Conservation (phyloP, 2,888 invertebrate species). For the Pachydiplax longipennis region DNA sequence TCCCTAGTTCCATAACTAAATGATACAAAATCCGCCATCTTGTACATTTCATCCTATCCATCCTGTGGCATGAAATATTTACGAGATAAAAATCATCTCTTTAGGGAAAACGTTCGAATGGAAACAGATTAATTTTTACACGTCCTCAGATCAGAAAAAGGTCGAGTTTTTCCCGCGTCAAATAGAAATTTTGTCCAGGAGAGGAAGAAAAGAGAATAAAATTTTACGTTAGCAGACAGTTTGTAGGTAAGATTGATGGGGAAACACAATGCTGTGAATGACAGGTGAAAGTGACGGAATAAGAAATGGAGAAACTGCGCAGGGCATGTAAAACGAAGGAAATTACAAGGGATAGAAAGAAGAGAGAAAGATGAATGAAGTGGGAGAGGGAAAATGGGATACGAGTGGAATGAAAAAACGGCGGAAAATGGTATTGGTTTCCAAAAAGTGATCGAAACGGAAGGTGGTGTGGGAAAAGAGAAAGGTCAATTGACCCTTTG, state of each 20-base stretch:
- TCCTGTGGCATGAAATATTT: too few species aligned
- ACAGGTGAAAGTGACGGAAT: not conserved
- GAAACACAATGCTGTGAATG: not conserved
- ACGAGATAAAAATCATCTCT: too few species aligned
- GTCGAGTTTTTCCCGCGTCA: too few species aligned
- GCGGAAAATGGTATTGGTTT: not conserved
- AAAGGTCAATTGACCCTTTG: not conserved
- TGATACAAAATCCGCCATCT: too few species aligned
- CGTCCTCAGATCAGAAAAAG: not conserved
- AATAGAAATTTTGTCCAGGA: not conserved
- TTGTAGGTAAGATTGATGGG: not conserved
- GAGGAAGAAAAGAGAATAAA: not conserved
- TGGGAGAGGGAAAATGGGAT: not conserved
- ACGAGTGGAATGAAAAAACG: not conserved
- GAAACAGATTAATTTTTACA: too few species aligned
- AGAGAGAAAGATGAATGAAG: not conserved
- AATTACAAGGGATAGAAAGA: not conserved
- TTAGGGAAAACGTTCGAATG: too few species aligned
- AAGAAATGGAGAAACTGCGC: not conserved
- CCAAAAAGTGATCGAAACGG: not conserved
- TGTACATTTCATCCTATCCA: too few species aligned
- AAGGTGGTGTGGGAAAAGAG: not conserved
- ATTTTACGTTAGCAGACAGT: not conserved
- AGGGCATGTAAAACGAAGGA: not conserved
- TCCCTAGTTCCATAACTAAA: too few species aligned